phyloP scores from a whole-genome alignment of 1,140 invertebrate genomes.

The Leptestheria dahalacensis region DNA sequence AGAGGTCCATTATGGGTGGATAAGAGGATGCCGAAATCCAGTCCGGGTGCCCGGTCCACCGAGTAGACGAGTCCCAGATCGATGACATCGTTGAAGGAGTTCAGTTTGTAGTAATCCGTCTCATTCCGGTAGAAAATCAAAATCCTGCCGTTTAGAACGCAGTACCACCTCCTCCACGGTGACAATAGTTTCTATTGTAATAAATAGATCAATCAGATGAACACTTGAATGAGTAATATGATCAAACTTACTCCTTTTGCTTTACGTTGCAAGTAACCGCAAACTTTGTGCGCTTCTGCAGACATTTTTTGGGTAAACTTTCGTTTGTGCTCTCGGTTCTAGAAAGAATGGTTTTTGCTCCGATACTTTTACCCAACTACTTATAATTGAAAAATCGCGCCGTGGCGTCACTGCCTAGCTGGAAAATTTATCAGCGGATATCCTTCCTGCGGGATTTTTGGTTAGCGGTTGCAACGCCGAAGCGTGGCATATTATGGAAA shows the following conservation, averaged over 20 bases:
- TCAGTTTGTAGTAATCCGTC: constrained; percentile 34
- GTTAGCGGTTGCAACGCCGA: too few relatives aligned
- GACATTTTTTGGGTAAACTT: background rate
- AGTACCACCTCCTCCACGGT: constrained; percentile 36
- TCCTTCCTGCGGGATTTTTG: too few relatives aligned
- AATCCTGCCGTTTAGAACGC: constrained; percentile 36
- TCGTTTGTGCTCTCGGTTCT: background rate
- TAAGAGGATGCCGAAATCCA: constrained; percentile 7
- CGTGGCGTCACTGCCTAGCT: too few relatives aligned
- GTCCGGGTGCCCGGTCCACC: constrained; percentile 1
- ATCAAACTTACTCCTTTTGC: background rate
- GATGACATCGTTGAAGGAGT: constrained; percentile 35
- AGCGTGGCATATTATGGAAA: too few relatives aligned
- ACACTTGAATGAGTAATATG: too few relatives aligned
- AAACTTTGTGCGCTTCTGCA: background rate
- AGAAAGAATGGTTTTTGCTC: too few relatives aligned
- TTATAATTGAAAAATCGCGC: too few relatives aligned
- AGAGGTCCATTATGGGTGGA: constrained; percentile 10
- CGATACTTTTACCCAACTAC: too few relatives aligned
- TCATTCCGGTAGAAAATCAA: constrained; percentile 36
- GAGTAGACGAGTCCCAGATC: constrained; percentile 29
- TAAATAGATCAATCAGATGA: too few relatives aligned
- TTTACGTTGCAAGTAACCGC: constrained; percentile 8
- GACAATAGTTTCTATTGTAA: constrained; percentile 13
- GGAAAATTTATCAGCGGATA: too few relatives aligned